Percentiles rank a stretch among this genome's conserved stretches.
phyloP scores from a whole-genome alignment of 2,888 invertebrate species.

The Scrobipalpa costella region DNA sequence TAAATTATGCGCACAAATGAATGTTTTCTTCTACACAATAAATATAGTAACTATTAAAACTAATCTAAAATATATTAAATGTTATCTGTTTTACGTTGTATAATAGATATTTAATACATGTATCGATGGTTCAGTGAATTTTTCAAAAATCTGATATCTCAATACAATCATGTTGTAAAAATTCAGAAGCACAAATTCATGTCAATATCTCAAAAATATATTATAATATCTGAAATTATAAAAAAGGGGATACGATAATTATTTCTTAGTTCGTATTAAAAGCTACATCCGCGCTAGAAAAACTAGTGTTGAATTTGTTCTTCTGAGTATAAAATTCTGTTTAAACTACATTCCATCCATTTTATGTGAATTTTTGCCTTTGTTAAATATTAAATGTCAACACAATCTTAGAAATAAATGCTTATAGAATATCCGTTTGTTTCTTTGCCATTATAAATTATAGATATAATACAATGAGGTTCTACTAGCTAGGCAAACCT shows the following conservation, averaged over 20 bases:
- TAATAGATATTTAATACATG: not conserved
- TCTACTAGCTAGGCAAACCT: no score
- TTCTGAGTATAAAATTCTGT: not conserved
- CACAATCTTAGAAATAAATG: not conserved
- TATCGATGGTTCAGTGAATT: constrained; percentile 1
- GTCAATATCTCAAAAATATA: no score
- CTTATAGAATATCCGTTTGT: not conserved
- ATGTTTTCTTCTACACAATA: no score
- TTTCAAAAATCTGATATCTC: not conserved
- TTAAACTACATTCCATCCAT: constrained; percentile 5
- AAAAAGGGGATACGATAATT: no score
- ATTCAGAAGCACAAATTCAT: no score
- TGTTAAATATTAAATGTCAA: not conserved
- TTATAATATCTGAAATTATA: no score
- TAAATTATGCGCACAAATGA: no score
- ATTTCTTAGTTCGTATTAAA: no score
- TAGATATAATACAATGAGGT: no score
- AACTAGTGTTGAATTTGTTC: not conserved
- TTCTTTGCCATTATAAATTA: not conserved
- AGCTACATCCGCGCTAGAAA: not conserved
- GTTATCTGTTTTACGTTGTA: not conserved
- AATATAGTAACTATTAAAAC: no score
- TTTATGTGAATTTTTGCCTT: not conserved
- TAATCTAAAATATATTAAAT: no score
- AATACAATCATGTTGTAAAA: no score